These are phyloP conservation scores for Drosophila neocordata DNA, from an alignment of 1,140 invertebrate species.

Conservation along the genomic window DNA sequence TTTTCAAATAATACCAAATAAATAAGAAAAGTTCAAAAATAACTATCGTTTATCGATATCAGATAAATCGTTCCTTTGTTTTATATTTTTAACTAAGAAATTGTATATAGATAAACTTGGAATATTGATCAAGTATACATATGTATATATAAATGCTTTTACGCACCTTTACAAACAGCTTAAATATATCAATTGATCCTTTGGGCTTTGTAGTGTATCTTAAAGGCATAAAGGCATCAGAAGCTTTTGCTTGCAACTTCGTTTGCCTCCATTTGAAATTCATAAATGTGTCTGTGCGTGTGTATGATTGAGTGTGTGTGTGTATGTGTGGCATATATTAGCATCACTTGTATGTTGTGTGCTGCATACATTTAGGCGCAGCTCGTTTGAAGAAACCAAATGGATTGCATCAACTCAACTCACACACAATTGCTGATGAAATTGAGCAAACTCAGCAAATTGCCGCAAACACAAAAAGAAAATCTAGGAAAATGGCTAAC, in stretches of 20 bases:
- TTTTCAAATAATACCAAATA: too few species aligned
- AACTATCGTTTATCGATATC: too few species aligned
- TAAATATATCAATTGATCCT: background rate
- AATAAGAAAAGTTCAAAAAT: too few species aligned
- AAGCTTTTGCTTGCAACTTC: constrained; percentile 71
- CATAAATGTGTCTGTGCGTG: constrained; percentile 47
- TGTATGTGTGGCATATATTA: constrained; percentile 62
- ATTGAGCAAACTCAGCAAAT: constrained; percentile 74
- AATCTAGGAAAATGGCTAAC: constrained; percentile 52
- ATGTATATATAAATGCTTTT: too few species aligned
- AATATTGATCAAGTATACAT: too few species aligned
- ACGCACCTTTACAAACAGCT: background rate
- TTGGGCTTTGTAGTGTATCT: background rate
- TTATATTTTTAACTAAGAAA: too few species aligned
- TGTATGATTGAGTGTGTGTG: constrained; percentile 2
- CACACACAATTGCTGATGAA: constrained; percentile 76
- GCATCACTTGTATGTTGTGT: constrained; percentile 52
- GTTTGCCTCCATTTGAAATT: constrained; percentile 76
- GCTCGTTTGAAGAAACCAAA: constrained; percentile 27
- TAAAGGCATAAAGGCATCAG: constrained; percentile 66
- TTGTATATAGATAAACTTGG: too few species aligned
- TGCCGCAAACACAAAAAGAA: constrained; percentile 36
- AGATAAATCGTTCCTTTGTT: too few species aligned
- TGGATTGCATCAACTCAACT: constrained; percentile 25
- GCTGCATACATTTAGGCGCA: constrained; percentile 62